Evolutionary conservation across 2,797 vertebrate species (phyloP).

Genomic region (Labroides dimidiatus): DNA sequence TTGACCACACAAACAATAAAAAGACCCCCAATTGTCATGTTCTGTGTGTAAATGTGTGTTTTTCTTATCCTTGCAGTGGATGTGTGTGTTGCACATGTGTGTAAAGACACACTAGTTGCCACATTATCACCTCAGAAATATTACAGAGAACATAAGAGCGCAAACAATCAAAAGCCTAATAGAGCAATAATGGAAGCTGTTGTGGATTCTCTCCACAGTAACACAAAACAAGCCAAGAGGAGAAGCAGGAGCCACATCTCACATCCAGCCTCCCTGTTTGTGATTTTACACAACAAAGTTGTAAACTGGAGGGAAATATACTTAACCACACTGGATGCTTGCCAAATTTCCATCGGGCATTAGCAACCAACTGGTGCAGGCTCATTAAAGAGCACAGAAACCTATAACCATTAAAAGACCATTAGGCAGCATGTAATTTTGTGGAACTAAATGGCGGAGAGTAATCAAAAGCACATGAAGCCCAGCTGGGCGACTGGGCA

Average conservation of each 20-base stretch:
- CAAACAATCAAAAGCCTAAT: slow-evolving; percentile 70
- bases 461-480: slow-evolving; percentile 99
- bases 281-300: slow-evolving; percentile 88
- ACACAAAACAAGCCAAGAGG: slow-evolving; percentile 67
- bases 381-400: slow-evolving; percentile 98
- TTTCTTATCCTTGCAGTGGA: slow-evolving; percentile 12
- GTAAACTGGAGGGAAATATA: slow-evolving; percentile 89
- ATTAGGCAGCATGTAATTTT: slow-evolving; percentile 99
- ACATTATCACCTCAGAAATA: slow-evolving; percentile 74
- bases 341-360: slow-evolving; percentile 98
- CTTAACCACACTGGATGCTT: slow-evolving; percentile 85
- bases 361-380: slow-evolving; percentile 99
- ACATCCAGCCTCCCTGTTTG: slow-evolving; percentile 79
- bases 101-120: slow-evolving; percentile 55
- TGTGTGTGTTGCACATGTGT: slow-evolving; percentile 45
- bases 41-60: slow-evolving; percentile 3
- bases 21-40: slow-evolving; percentile 8
- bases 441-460: slow-evolving; percentile 99
- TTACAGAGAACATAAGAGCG: slow-evolving; percentile 55
- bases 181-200: slow-evolving; percentile 54
- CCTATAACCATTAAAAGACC: slow-evolving; percentile 99
- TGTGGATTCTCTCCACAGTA: slow-evolving; percentile 60
- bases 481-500: slow-evolving; percentile 98
- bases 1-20: slow-evolving; percentile 45
- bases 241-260: slow-evolving; percentile 63